Evolutionary conservation across 2,113 vertebrate genomes (phyloP).

Genomic region (Oceanodroma tethys): DNA sequence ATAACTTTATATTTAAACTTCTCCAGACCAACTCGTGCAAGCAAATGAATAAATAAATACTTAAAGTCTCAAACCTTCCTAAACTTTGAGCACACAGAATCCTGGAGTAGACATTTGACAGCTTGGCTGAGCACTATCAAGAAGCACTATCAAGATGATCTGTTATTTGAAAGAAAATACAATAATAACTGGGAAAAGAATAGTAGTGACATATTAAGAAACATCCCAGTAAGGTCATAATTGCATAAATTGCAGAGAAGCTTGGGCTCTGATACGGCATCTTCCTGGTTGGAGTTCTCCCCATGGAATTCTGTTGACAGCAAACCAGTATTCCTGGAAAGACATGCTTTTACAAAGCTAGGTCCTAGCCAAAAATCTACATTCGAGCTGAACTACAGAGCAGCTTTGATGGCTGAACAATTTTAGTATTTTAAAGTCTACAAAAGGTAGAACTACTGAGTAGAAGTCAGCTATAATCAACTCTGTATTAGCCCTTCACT

Average conservation of each 20-base stretch:
- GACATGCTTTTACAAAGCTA: not conserved
- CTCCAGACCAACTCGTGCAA: not conserved
- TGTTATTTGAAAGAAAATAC: not conserved
- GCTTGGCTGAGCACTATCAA: not conserved
- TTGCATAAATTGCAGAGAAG: not conserved
- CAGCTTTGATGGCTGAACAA: not conserved
- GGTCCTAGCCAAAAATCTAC: not conserved
- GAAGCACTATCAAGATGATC: not conserved
- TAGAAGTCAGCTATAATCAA: not conserved
- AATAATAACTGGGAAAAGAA: not conserved
- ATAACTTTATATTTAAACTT: not conserved
- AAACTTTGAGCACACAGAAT: not conserved
- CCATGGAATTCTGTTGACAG: not conserved
- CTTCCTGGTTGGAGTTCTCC: not conserved
- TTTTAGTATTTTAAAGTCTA: not conserved
- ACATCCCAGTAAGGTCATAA: not conserved
- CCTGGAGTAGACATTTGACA: not conserved
- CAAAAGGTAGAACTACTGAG: not conserved
- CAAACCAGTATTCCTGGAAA: not conserved
- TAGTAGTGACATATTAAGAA: not conserved
- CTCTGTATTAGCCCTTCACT: not conserved
- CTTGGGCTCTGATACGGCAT: not conserved
- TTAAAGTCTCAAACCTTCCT: not conserved
- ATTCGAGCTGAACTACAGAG: not conserved
- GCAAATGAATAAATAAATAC: not conserved